A percentile compares a stretch with the other conserved stretches of the same genome.
Conservation (phyloP, 92 coral and sea anemone species). For the Porites divaricata region DNA sequence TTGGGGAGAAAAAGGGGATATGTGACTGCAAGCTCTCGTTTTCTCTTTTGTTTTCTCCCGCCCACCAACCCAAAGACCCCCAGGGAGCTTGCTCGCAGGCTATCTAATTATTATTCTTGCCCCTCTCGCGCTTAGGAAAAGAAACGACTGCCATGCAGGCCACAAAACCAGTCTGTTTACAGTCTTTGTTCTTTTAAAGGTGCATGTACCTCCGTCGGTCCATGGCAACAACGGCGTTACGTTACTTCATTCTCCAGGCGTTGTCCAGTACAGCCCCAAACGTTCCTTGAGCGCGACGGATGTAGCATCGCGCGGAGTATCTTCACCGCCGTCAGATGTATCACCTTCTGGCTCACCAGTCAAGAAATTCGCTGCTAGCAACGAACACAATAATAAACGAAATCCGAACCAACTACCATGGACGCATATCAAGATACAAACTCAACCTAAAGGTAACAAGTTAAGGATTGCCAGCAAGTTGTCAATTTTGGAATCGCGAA, state of each 20-base stretch:
- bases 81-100: too few species aligned
- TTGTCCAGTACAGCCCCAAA: constrained; percentile 71
- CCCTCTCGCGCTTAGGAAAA: too few species aligned
- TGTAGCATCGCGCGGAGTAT: constrained; percentile 59
- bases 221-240: constrained; percentile 99
- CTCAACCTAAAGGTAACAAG: constrained; percentile 81
- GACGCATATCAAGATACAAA: constrained; percentile 91
- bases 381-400: constrained; percentile 65
- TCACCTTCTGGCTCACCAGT: constrained; percentile 89
- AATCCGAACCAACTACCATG: constrained; percentile 67
- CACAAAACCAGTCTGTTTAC: too few species aligned
- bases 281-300: constrained; percentile 75
- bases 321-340: constrained; percentile 69
- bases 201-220: constrained; percentile 85
- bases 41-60: too few species aligned
- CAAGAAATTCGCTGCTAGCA: constrained; percentile 86
- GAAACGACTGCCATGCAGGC: too few species aligned
- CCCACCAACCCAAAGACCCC: too few species aligned
- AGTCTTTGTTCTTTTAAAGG: constrained; percentile 43
- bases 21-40: too few species aligned
- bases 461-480: background rate
- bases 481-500: too few species aligned
- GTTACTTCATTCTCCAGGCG: constrained; percentile 82
- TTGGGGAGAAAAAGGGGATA: too few species aligned
- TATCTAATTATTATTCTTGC: too few species aligned